Conservation (phyloP, 2,888 invertebrate genomes). For the Mesorhabditis spiculigera region DNA sequence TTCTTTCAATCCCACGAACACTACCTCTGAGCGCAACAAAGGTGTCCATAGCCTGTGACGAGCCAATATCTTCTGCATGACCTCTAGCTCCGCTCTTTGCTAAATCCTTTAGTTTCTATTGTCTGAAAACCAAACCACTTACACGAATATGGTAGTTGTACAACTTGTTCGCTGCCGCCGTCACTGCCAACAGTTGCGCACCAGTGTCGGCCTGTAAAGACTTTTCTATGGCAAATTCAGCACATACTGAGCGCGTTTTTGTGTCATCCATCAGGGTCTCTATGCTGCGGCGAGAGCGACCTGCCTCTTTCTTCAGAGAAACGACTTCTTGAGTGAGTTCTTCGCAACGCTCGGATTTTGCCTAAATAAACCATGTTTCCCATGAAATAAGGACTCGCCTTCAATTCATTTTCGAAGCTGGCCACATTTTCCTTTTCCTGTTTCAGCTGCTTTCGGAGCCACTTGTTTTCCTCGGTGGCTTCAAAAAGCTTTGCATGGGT, state of each 20-base stretch:
- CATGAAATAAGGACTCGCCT: too few relatives aligned
- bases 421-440: neutral
- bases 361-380: neutral
- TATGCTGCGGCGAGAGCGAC: neutral
- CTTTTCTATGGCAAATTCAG: neutral
- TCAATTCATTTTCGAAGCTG: neutral
- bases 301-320: neutral
- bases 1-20: neutral
- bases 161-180: neutral
- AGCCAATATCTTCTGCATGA: neutral
- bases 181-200: neutral
- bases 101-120: neutral
- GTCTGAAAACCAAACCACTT: neutral
- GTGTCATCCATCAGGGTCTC: neutral
- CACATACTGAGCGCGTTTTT: neutral
- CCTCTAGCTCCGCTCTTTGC: neutral
- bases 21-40: neutral
- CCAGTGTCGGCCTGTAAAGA: neutral
- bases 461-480: constrained; percentile 6
- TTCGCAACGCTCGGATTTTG: neutral
- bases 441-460: neutral
- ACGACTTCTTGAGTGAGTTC: neutral
- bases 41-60: neutral
- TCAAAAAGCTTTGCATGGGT: neutral
- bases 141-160: neutral